phyloP scores from a whole-genome alignment of 2,888 invertebrate genomes.

The Ramazzottius varieornatus region DNA sequence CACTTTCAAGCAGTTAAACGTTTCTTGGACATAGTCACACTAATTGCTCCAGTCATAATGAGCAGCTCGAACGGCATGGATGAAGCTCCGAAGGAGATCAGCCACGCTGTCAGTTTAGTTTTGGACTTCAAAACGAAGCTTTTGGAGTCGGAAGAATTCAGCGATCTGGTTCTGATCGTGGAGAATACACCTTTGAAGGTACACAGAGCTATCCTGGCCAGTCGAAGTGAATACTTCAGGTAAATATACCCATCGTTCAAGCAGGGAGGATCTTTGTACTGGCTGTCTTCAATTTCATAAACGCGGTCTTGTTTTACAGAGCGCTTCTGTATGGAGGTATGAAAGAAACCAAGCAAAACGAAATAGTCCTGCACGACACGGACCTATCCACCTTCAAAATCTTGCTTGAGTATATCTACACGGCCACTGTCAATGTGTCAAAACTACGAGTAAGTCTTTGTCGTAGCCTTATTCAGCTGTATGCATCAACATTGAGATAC shows the following conservation, averaged over 20 bases:
- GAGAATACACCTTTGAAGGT: conserved; percentile 41
- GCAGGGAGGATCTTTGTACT: conserved; percentile 5
- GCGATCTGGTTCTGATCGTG: conserved; percentile 57
- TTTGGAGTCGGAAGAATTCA: background rate
- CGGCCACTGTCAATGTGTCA: conserved; percentile 39
- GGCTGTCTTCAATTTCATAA: conserved; percentile 5
- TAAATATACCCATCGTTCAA: conserved; percentile 32
- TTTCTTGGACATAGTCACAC: too few species aligned
- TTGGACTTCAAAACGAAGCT: background rate
- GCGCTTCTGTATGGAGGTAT: conserved; percentile 36
- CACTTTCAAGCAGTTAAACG: too few species aligned
- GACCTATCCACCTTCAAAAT: conserved; percentile 57
- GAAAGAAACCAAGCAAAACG: conserved; percentile 38
- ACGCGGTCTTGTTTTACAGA: conserved; percentile 20
- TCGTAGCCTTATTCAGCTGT: background rate
- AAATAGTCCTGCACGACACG: conserved; percentile 58
- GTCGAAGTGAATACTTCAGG: conserved; percentile 81
- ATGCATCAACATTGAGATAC: background rate
- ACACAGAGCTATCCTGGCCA: conserved; percentile 64
- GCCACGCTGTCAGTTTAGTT: background rate
- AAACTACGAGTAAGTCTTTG: conserved; percentile 29
- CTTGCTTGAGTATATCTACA: conserved; percentile 80
- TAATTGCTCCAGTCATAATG: background rate
- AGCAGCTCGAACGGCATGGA: background rate
- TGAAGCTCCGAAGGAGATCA: background rate